Evolutionary conservation across 2,113 vertebrate genomes (phyloP), one percentile per base, ranked within the genome.

Genomic region (Irena cyanogastra): DNA sequence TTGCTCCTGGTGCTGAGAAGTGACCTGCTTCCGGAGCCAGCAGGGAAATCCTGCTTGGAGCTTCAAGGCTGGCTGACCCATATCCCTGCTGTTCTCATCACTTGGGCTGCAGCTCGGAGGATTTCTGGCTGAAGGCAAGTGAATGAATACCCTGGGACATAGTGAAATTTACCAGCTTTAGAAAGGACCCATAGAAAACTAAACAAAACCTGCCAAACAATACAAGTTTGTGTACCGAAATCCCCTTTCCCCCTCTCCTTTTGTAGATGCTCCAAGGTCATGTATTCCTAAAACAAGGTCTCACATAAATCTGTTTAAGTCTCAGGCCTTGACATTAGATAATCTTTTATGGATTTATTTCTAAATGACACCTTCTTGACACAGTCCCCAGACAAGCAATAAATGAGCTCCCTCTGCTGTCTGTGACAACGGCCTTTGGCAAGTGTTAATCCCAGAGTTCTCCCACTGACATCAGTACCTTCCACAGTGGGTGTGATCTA

Each of bases 341-440:
- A 16, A 19, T 44, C 37, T 87, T 60, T 54, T 15, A 78, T 37
- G 35, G 22, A 28, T 74, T 93, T 83, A 42, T 92, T 78, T 83
- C 77, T 78, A 77, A 59, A 63, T 56, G 44, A 49, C 79, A 66
- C 53, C 56, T 54, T 47, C 54, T 64, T 19, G 64, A 56, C 64
- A 63, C n/a, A 81, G 33, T 37, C 54, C 19, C 16, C 54, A 79
- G 13, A 30, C 39, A 77, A 83, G 82, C 84, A 87, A 91, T 65
- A 93, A 93, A 64, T 93, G 79, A 92, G 93, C 88, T 92, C 93
- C 95, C 94, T 96, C 95, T 96, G 87, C 88, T 81, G 92, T 85
- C 91, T 86, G 64, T 78, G 76, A 54, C 85, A 74, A 28, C 1
- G 1, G 45, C 75, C 81, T 30, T 45, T n/a, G 53, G 15, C 69